Conservation (phyloP, 1,140 invertebrate genomes). For the Cherax destructor region DNA sequence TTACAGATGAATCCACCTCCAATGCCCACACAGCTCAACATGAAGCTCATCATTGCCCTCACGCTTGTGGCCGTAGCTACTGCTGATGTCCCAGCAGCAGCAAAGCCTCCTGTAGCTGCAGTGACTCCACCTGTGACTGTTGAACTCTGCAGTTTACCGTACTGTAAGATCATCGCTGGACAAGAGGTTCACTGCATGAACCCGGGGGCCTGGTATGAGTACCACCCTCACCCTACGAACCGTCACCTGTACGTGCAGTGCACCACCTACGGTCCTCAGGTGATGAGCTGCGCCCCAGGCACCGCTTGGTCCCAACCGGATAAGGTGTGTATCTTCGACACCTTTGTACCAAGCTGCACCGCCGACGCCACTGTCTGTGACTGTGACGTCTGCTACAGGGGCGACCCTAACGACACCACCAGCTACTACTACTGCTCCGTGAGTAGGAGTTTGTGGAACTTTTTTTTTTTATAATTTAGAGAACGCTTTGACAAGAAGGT, state of each 20-base stretch:
- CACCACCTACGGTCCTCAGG: constrained; percentile 7
- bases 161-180: constrained; percentile 10
- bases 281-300: constrained; percentile 11
- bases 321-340: not conserved
- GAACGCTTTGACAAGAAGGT: no score
- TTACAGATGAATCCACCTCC: no score
- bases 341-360: not conserved
- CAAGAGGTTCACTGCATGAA: not conserved
- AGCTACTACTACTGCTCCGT: not conserved
- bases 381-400: not conserved
- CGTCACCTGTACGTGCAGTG: constrained; percentile 22
- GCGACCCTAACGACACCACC: not conserved
- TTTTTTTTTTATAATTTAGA: no score
- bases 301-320: not conserved
- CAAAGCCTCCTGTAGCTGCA: not conserved
- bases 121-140: not conserved
- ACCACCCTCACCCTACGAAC: constrained; percentile 19
- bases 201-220: constrained; percentile 11
- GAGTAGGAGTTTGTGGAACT: not conserved
- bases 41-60: not conserved
- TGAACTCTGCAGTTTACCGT: not conserved
- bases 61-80: not conserved
- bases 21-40: not conserved
- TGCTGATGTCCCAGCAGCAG: not conserved
- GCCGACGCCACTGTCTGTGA: not conserved